Evolutionary conservation across 2,797 vertebrate species (phyloP), one percentile per base, ranked within the genome.

Genomic region (Sebastes diaconus): DNA sequence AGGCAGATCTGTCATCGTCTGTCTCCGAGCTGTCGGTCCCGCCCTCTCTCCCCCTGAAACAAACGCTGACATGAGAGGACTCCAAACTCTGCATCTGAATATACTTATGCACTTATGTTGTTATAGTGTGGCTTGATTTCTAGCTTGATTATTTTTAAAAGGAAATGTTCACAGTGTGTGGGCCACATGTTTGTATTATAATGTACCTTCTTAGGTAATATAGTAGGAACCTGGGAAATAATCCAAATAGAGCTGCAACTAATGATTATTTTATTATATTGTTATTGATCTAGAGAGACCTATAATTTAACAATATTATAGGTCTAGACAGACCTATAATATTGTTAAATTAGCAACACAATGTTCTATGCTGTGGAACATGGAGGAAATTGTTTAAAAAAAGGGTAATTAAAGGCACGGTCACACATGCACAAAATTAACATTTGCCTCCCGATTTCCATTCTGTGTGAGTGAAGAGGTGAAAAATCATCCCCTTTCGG

Each of bases 1-100:
- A 90, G 81, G 91, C 90, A 88, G 91, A 93, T 95, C 92, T 92
- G 93, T 95, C 94, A 94, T 91, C 86, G 67, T 86, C 87, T 90
- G 88, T 68, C 87, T 76, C 68, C 0, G 29, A 78, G 87, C 84
- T 63, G 73, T 85, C 72, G 27, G 73, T 87, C 73, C 91, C 83
- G 8, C 87, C 88, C 84, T 72, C 80, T 61, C 73, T 22, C 39
- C 3, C 2, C 7, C 2, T 2, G 34, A 81, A 84, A 86, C 79
- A 76, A 88, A 79, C 60, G 32, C 87, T 32, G 87, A 87, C 84
- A 87, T 88, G 81, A 88, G 82, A 87, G 13, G 64, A 84, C 83
- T 87, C 84, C 75, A 90, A 82, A 84, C 70, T 80, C 80, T 66
- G 36, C 30, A 24, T 27, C 58, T 32, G 68, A 81, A 73, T 46